Conservation (phyloP, 1,140 invertebrate species). For the Drosophila ananassae region DNA sequence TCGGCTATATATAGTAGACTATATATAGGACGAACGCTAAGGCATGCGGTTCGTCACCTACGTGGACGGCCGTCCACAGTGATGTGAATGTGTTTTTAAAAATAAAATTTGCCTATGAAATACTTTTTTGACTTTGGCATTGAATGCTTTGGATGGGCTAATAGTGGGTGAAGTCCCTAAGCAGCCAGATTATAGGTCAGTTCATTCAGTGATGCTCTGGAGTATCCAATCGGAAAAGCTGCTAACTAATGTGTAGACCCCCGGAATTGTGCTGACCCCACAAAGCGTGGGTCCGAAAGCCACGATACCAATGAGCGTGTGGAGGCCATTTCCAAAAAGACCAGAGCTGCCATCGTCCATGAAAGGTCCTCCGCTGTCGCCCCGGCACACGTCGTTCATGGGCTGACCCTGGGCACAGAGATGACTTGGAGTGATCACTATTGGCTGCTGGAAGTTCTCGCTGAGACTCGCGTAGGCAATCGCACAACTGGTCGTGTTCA, state of each 20-base stretch:
- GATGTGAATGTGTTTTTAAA: neutral
- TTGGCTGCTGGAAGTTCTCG: conserved; percentile 83
- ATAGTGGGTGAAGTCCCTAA: neutral
- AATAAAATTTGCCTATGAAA: neutral
- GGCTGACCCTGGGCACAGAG: conserved; percentile 85
- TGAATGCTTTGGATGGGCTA: conserved; percentile 47
- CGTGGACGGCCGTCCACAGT: too few species aligned
- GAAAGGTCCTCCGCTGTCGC: conserved; percentile 88
- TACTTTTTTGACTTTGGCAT: conserved; percentile 61
- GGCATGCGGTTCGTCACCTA: too few species aligned
- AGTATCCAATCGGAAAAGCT: conserved; percentile 85
- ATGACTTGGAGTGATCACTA: conserved; percentile 83
- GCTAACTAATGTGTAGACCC: conserved; percentile 86
- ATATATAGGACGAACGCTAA: too few species aligned
- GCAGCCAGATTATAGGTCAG: conserved; percentile 2
- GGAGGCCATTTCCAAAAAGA: conserved; percentile 60
- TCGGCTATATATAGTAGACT: too few species aligned
- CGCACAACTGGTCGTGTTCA: conserved; percentile 79
- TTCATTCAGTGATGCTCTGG: conserved; percentile 27
- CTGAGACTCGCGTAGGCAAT: conserved; percentile 78
- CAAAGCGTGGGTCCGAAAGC: conserved; percentile 88
- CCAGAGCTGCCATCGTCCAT: conserved; percentile 85
- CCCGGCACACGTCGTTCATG: conserved; percentile 84
- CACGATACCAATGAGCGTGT: conserved; percentile 87
- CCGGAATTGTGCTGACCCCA: conserved; percentile 84